These are phyloP conservation scores for Antheraea assamensis DNA, from an alignment of 2,888 invertebrate genomes.

Conservation along the genomic window DNA sequence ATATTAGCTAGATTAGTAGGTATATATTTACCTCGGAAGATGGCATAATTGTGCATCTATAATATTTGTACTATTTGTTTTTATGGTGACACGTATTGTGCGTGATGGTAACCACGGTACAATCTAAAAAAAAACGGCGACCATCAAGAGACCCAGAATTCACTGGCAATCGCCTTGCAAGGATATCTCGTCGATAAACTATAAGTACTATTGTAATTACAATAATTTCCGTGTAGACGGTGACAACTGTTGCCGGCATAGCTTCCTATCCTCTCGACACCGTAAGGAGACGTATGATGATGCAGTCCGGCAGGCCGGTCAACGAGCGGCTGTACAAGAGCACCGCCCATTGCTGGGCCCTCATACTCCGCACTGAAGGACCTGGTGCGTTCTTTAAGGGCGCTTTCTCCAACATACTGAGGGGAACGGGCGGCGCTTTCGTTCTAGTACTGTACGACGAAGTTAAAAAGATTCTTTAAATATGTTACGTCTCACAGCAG, in stretches of 20 bases:
- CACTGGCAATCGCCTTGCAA: no score
- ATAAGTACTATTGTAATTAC: no score
- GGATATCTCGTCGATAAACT: no score
- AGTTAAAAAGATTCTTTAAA: slow-evolving; percentile 86
- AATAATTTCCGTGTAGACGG: slow-evolving; percentile 65
- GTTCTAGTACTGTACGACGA: slow-evolving; percentile 95
- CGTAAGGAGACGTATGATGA: slow-evolving; percentile 98
- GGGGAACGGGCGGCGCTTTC: slow-evolving; percentile 96
- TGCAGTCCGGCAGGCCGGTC: slow-evolving; percentile 94
- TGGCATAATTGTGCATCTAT: no score
- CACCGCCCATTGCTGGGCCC: slow-evolving; percentile 94
- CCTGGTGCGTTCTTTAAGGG: slow-evolving; percentile 95
- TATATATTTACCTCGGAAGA: no score
- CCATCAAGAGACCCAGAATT: no score
- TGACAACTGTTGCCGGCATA: slow-evolving; percentile 90
- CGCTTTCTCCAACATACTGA: slow-evolving; percentile 94
- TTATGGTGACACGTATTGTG: no score
- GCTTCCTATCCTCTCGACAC: slow-evolving; percentile 98
- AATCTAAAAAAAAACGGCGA: no score
- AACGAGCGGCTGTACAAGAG: slow-evolving; percentile 92
- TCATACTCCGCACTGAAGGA: slow-evolving; percentile 92
- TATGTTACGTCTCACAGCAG: not conserved
- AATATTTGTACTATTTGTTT: no score
- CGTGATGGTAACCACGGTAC: no score
- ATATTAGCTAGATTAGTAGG: no score